Conservation (phyloP, 2,113 vertebrate genomes). For the Lepisosteus osseus region DNA sequence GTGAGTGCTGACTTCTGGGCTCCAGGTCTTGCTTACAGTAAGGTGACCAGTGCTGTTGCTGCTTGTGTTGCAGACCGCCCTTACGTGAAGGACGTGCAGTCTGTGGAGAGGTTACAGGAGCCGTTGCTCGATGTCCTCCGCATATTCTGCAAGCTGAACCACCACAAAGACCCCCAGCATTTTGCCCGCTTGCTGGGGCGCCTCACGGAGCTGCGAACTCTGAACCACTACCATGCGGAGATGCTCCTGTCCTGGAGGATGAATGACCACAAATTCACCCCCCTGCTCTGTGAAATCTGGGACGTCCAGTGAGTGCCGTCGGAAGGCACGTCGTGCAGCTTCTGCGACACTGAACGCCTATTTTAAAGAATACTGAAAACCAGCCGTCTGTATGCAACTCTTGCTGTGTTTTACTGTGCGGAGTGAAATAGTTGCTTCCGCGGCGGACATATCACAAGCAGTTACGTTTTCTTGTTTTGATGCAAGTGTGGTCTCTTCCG, state of each 20-base stretch:
- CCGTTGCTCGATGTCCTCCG: constrained; percentile 83
- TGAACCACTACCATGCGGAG: constrained; percentile 91
- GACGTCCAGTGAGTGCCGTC: constrained; percentile 79
- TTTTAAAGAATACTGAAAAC: no score
- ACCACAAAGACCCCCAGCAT: constrained; percentile 84
- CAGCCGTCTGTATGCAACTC: no score
- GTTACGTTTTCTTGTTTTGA: no score
- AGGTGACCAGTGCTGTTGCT: no score
- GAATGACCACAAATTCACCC: constrained; percentile 94
- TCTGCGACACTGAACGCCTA: no score
- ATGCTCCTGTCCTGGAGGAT: constrained; percentile 94
- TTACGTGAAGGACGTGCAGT: constrained; percentile 84
- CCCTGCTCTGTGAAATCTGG: constrained; percentile 97
- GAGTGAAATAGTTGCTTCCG: no score
- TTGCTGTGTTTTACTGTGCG: no score
- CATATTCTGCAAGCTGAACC: constrained; percentile 83
- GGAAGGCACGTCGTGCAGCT: not conserved
- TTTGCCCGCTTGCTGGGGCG: constrained; percentile 94
- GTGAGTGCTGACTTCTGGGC: not conserved
- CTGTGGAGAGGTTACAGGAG: constrained; percentile 91
- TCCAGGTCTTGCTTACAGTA: not conserved
- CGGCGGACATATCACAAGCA: no score
- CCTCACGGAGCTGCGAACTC: constrained; percentile 88
- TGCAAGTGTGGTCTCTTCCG: no score
- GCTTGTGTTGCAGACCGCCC: constrained; percentile 73